Evolutionary conservation across 2,113 vertebrate genomes (phyloP), one percentile per base, ranked within the genome.

Genomic region (Misgurnus mizolepis): DNA sequence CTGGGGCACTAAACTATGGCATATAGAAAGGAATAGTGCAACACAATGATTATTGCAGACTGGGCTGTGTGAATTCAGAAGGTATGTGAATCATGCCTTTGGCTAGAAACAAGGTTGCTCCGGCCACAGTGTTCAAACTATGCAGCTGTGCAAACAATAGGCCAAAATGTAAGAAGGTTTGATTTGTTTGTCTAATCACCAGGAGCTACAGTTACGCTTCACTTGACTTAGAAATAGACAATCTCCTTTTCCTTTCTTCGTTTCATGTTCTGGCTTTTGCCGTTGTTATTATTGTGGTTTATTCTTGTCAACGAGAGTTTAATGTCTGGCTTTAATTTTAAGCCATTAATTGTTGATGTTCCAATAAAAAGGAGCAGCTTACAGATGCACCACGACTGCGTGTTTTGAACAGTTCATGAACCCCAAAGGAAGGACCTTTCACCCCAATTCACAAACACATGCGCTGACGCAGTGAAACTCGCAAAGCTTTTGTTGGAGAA

Each of bases 131-230:
- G 68, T 70, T 82, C 49, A 50, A 62, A 55, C 66, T 43, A 62
- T 56, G 76, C 83, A 88, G 83, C 85, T 88, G 83, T 88, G 61
- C 78, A 86, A 84, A 88, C 80, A 86, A 82, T 41, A 34, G 49
- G 40, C 22, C 14, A 83, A 71, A 73, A 53, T 68, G 74, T 73
- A 53, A 67, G 69, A 78, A 60, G 39, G 55, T 67, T 66, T 81
- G 69, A 78, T 78, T 80, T 84, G 83, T 81, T 85, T 82, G 18
- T 85, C 67, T 61, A 77, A 73, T 77, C 55, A 4, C 78, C 53
- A 80, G 62, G 77, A 77, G 72, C 67, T 82, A 77, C 55, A 85
- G 67, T 66, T 62, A 80, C 73, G 67, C 72, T 69, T 82, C 76
- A 22, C 60, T 78, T 50, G 49, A 56, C 55, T 67, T 27, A 17